Conservation (phyloP, 37 sponge, comb jelly and placozoan species). For the Halichondria panicea region DNA sequence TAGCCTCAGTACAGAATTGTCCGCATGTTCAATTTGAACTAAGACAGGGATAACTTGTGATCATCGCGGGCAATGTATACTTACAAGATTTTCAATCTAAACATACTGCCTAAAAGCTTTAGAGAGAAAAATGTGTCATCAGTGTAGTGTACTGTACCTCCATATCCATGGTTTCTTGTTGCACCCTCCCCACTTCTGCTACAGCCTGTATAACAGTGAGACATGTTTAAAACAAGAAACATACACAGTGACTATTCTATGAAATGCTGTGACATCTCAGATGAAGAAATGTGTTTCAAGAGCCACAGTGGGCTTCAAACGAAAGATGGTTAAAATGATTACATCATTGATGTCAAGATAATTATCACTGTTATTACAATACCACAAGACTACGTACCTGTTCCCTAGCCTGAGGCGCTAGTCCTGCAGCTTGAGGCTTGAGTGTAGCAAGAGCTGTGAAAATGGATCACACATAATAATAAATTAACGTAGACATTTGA, state of each 20-base stretch:
- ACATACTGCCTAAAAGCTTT: too few relatives aligned
- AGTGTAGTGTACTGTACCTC: too few relatives aligned
- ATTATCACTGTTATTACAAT: neutral
- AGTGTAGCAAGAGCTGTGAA: constrained; percentile 84
- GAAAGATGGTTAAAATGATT: neutral
- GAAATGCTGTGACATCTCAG: neutral
- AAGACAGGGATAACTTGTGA: too few relatives aligned
- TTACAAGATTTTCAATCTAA: too few relatives aligned
- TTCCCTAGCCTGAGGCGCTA: constrained; percentile 24
- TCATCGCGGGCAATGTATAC: too few relatives aligned
- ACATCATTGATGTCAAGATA: constrained; percentile 12
- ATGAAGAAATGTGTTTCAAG: neutral
- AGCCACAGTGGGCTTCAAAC: neutral
- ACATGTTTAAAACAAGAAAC: too few relatives aligned
- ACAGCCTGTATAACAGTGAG: too few relatives aligned
- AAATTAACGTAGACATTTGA: neutral
- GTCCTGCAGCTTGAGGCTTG: constrained; percentile 86
- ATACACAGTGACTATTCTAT: too few relatives aligned
- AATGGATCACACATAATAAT: neutral
- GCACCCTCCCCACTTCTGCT: too few relatives aligned
- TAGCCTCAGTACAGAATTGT: neutral
- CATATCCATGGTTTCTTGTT: too few relatives aligned
- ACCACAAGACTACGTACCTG: constrained; percentile 35
- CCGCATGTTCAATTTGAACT: too few relatives aligned
- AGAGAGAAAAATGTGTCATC: too few relatives aligned